Evolutionary conservation across 2,797 vertebrate genomes (phyloP), one percentile per base, ranked within the genome.

Genomic region (Agapornis canus): DNA sequence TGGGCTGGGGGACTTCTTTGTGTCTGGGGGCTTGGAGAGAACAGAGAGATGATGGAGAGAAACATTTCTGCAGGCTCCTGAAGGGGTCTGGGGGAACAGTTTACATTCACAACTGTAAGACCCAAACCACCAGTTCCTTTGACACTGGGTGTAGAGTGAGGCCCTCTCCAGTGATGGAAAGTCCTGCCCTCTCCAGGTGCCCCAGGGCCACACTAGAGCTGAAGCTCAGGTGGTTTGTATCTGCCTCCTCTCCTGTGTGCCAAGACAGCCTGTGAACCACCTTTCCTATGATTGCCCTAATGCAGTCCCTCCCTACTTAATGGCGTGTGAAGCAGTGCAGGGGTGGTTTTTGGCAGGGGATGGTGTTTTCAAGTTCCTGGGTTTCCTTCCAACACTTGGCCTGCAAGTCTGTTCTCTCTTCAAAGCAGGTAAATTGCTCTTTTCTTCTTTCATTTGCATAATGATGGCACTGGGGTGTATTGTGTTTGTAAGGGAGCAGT

Each of bases 271-370:
- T 25, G 48, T 35, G 42, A 23, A 3, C 9, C n/a, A 18, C 18
- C 40, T 14, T 26, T 29, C 32, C n/a, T 3, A 1, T 7, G 13
- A 7, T 2, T 18, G 5, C 27, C 60, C 35, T 25, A 6, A 14
- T 19, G 0, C 40, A 6, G 6, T 25, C 43, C 27, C 32, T 37
- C 57, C 16, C 23, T 26, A 1, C 18, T 9, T 26, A 8, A 23
- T 3, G 37, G 11, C 13, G 40, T 3, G 49, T 11, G 0, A 10
- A 66, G 15, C 25, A 3, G 1, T 2, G 10, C 12, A 15, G 27
- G 6, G 12, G 8, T 25, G 51, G 4, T 8, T 31, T 18, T 27
- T 68, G 18, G 23, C 9, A 25, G 20, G 15, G 43, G 4, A 19
- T 27, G 43, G 4, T 4, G 10, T 20, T 70, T 14, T 17, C 2